Evolutionary conservation across 2,113 vertebrate genomes (phyloP).

Genomic region (Monopterus albus): DNA sequence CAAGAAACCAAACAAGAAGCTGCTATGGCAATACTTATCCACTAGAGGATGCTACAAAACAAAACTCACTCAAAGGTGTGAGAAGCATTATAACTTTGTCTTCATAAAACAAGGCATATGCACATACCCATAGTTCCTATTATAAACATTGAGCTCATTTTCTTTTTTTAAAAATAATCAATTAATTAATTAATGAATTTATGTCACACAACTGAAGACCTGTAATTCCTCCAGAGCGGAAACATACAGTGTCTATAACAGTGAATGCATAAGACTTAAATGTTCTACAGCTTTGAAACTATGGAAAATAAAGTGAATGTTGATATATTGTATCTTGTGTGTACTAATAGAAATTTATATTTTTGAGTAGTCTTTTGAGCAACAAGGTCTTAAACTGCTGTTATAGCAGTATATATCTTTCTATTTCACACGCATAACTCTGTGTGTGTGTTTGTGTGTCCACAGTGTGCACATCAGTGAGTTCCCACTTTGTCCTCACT

Average conservation of each 20-base stretch:
- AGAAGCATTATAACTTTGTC: not conserved
- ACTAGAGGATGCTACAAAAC: conserved; percentile 50
- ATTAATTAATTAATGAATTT: too few relatives aligned
- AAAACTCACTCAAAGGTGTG: not conserved
- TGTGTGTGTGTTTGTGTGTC: not conserved
- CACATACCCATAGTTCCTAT: too few relatives aligned
- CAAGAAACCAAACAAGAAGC: not conserved
- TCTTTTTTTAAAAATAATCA: too few relatives aligned
- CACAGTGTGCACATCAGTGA: conserved; percentile 39
- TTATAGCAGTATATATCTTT: conserved; percentile 24
- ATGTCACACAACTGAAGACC: too few relatives aligned
- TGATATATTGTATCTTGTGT: too few relatives aligned
- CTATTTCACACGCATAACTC: conserved; percentile 29
- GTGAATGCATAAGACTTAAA: too few relatives aligned
- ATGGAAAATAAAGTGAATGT: not conserved
- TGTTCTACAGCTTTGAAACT: too few relatives aligned
- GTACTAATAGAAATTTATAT: too few relatives aligned
- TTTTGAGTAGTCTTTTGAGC: not conserved
- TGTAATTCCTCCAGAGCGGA: too few relatives aligned
- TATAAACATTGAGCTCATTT: too few relatives aligned
- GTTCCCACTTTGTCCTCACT: not conserved
- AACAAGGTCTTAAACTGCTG: conserved; percentile 13
- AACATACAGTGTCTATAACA: too few relatives aligned
- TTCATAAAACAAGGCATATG: not conserved
- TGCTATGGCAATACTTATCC: conserved; percentile 19